Conservation (phyloP, 2,888 invertebrate genomes). For the Melanostoma mellinum region DNA sequence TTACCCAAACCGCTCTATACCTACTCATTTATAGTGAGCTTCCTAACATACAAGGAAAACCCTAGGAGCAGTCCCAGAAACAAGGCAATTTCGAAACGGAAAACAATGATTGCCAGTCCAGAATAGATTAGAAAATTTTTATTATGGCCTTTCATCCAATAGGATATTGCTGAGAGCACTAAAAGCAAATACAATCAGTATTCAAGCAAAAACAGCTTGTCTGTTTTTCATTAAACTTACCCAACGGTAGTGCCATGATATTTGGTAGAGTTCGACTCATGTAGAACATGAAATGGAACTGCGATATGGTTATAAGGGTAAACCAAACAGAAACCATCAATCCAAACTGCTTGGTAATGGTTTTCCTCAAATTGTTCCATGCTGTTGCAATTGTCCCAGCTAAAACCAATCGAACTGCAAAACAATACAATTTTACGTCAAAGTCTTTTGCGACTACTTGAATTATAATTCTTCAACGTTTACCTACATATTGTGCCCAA, state of each 20-base stretch:
- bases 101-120: slow-evolving; percentile 94
- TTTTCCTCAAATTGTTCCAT: slow-evolving; percentile 88
- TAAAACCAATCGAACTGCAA: slow-evolving; percentile 90
- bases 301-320: slow-evolving; percentile 91
- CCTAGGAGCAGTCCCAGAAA: slow-evolving; percentile 93
- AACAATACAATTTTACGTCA: background rate
- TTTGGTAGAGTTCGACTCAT: slow-evolving; percentile 97
- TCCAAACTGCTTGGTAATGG: slow-evolving; percentile 91
- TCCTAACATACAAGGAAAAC: slow-evolving; percentile 88
- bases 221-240: slow-evolving; percentile 83
- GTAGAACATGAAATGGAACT: slow-evolving; percentile 99
- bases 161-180: slow-evolving; percentile 93
- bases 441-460: slow-evolving; percentile 3
- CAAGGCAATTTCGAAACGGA: slow-evolving; percentile 93
- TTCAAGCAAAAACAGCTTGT: slow-evolving; percentile 22
- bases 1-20: background rate
- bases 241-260: slow-evolving; percentile 94
- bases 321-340: slow-evolving; percentile 91
- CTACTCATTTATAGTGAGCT: slow-evolving; percentile 87
- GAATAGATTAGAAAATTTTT: slow-evolving; percentile 90
- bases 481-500: slow-evolving; percentile 94
- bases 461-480: slow-evolving; percentile 76
- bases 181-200: slow-evolving; percentile 79
- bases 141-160: slow-evolving; percentile 91
- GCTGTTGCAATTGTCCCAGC: slow-evolving; percentile 89